A percentile compares a stretch with the other conserved stretches of the same genome.
These are phyloP conservation scores for Drosophila mauritiana DNA, from an alignment of 1,140 invertebrate genomes.

Conservation along the genomic window DNA sequence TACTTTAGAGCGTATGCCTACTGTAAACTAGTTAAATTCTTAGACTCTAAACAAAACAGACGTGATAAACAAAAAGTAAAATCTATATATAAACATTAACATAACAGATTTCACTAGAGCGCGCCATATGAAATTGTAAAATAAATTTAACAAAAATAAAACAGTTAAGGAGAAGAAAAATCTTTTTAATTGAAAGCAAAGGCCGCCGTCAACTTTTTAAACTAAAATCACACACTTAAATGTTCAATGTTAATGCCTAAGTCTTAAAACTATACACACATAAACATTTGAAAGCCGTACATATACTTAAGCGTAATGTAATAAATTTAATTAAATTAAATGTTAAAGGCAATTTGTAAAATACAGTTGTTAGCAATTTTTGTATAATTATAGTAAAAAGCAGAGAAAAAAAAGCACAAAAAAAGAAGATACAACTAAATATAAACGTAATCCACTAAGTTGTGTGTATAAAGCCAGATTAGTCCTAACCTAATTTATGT, in stretches of 20 bases:
- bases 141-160: constrained; percentile 53
- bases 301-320: constrained; percentile 45
- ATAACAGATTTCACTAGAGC: constrained; percentile 41
- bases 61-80: constrained; percentile 74
- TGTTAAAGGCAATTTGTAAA: constrained; percentile 80
- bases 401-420: constrained; percentile 20
- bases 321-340: constrained; percentile 74
- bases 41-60: constrained; percentile 82
- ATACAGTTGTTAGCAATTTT: constrained; percentile 69
- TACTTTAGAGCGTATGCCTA: constrained; percentile 60
- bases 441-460: constrained; percentile 59
- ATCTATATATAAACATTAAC: constrained; percentile 42
- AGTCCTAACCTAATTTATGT: constrained; percentile 77
- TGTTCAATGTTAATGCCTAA: constrained; percentile 77
- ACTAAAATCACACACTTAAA: constrained; percentile 49
- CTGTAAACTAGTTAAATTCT: constrained; percentile 81
- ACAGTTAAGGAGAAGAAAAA: constrained; percentile 1
- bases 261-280: constrained; percentile 62
- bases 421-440: constrained; percentile 29
- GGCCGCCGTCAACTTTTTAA: constrained; percentile 59
- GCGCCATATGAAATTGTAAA: constrained; percentile 61
- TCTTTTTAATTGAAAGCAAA: constrained; percentile 30
- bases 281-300: constrained; percentile 23
- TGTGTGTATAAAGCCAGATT: constrained; percentile 71
- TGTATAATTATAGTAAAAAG: constrained; percentile 54